Base-by-base conservation (phyloP, 2,888 invertebrate genomes). In the Molanna angustata region DNA sequence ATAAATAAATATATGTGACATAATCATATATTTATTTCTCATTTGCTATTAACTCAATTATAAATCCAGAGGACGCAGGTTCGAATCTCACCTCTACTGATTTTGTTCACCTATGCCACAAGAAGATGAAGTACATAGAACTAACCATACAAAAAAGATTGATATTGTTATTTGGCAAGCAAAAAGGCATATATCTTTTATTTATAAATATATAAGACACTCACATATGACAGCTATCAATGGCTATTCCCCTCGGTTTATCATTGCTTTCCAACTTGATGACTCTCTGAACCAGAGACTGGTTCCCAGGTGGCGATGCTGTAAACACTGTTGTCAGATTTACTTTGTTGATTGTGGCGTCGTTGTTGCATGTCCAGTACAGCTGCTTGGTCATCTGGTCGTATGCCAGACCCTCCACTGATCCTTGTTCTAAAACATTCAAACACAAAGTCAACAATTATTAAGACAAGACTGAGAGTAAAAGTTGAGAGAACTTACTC, bases 361-460 rank as follows among this genome's bases (percentile, higher is more conserved):
- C 86, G 65, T 85, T 85, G 67, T 86, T 86, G 65, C 91, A 85
- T 13, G 93, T 93, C 90, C 92, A 94, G 73, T 89, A 94, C 13
- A 94, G 74, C 61, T 84, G 78, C 61, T 83, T 79, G 52, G 82
- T 75, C 11, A 80, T 66, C 55, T 80, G 76, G 65, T 90, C 90
- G 69, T 82, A 90, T 49, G 89, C 88, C 65, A 94, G 73, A 33
- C 94, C 94, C 73, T 94, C 94, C 4, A 92, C 92, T 0, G 90
- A 86, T 7, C 90, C 90, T 70, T 88, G 87, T 63, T 84, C 88
- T 85, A 67, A 33, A 19, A 47, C 51, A n/a, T n/a, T n/a, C n/a
- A n/a, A n/a, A n/a, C n/a, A n/a, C n/a, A n/a, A n/a, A n/a, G 11
- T 27, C 6, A 7, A 27, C 11, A 7, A 7, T 11, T 27, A 7